These are phyloP conservation scores for Beroe forskalii DNA, from an alignment of 37 sponge, comb jelly and placozoan genomes.

Conservation along the genomic window DNA sequence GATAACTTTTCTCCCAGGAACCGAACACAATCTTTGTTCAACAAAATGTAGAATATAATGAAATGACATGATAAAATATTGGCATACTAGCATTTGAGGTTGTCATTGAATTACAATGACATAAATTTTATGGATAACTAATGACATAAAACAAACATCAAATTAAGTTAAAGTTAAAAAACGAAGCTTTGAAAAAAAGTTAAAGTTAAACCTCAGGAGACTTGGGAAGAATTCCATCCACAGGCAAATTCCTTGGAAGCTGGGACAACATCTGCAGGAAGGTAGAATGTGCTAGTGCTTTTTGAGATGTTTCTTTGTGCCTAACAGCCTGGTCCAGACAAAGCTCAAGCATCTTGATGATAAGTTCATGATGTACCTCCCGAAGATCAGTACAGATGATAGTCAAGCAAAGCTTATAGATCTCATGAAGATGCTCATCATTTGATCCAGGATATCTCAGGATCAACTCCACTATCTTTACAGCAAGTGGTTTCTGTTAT, in stretches of 20 bases:
- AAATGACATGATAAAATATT: no score
- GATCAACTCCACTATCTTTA: slow-evolving; percentile 51
- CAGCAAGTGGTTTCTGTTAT: slow-evolving; percentile 14
- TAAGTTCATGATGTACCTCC: slow-evolving; percentile 40
- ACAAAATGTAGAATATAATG: no score
- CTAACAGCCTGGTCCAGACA: slow-evolving; percentile 54
- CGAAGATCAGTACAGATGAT: slow-evolving; percentile 12
- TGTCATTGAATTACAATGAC: no score
- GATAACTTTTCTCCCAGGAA: no score
- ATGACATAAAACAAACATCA: no score
- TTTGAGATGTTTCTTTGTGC: slow-evolving; percentile 62
- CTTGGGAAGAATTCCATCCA: neutral
- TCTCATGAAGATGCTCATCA: slow-evolving; percentile 49
- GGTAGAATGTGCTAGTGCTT: slow-evolving; percentile 49
- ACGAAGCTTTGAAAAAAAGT: neutral
- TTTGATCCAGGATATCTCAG: slow-evolving; percentile 36
- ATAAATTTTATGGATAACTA: neutral
- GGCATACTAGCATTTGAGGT: no score
- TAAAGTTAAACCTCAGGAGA: slow-evolving; percentile 19
- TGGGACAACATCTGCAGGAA: slow-evolving; percentile 48
- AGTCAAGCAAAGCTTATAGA: slow-evolving; percentile 49
- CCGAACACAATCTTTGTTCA: no score
- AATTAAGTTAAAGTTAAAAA: neutral
- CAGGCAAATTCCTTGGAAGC: slow-evolving; percentile 20
- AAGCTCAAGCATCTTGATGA: slow-evolving; percentile 57